Base-by-base conservation (phyloP, 37 sponge, comb jelly and placozoan species). In the Tethya wilhelma region DNA sequence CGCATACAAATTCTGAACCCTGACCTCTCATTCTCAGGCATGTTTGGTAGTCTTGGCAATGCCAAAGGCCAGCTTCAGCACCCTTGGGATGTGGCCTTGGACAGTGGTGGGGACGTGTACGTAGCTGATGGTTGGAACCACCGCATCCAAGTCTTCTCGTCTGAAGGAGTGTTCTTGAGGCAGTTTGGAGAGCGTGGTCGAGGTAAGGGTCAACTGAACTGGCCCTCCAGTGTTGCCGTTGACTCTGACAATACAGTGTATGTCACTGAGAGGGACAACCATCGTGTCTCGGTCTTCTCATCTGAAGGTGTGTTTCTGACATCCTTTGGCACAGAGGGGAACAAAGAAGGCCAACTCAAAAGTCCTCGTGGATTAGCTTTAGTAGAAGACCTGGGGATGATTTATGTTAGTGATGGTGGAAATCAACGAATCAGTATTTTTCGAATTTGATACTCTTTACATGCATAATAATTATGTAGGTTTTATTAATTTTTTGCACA, bases 331-430 rank as follows among this genome's bases (percentile, higher is more conserved):
- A 59, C 41, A 53, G 38, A 28, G 28, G 89, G 79, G 4, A 60
- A 69, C 2, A 63, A 38, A 19, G 55, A 17, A 36, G 79, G 79
- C 37, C 73, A 78, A 28, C 58, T 89, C 37, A 82, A 77, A 0
- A 46, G 77, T 40, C 78, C 82, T n/a, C 38, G 79, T 26, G 84
- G 83, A 46, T 58, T 89, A 32, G 59, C n/a, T n/a, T n/a, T 76
- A 39, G 82, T 87, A 7, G 82, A 81, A 41, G n/a, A 0, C 11
- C 39, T 7, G 53, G 88, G 88, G 41, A 33, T 69, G 20, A 66
- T 87, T 0, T 75, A 75, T 34, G 82, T 87, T 26, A 62, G 82
- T 62, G 88, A 83, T n/a, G n/a, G n/a, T n/a, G n/a, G n/a, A n/a
- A n/a, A n/a, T n/a, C n/a, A n/a, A n/a, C n/a, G n/a, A n/a, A n/a